These are phyloP conservation scores for Zaprionus bogoriensis DNA, from an alignment of 2,888 invertebrate genomes.

Conservation along the genomic window DNA sequence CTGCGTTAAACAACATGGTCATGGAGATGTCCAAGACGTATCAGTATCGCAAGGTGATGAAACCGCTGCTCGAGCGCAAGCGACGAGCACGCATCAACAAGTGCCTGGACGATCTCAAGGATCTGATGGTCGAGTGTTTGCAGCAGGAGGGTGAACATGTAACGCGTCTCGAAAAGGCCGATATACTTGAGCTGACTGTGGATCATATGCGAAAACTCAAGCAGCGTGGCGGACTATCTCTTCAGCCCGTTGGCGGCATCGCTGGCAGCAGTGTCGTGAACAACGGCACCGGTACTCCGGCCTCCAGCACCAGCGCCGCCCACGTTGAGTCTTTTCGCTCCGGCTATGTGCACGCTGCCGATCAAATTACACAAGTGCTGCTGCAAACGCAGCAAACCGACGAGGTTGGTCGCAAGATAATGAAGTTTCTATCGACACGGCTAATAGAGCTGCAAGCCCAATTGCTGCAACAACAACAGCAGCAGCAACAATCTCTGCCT, in stretches of 20 bases:
- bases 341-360: conserved; percentile 94
- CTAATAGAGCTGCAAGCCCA: conserved; percentile 85
- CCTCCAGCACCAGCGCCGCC: conserved; percentile 83
- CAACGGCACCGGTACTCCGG: conserved; percentile 8
- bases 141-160: conserved; percentile 95
- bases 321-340: conserved; percentile 93
- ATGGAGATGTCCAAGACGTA: conserved; percentile 91
- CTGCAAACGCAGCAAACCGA: conserved; percentile 87
- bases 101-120: conserved; percentile 94
- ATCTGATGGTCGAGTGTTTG: conserved; percentile 89
- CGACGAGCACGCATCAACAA: conserved; percentile 94
- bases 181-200: conserved; percentile 94
- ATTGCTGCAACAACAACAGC: conserved; percentile 66
- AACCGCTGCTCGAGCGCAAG: conserved; percentile 94
- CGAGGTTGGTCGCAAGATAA: conserved; percentile 85
- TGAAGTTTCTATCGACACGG: conserved; percentile 94
- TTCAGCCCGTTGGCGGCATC: conserved; percentile 52
- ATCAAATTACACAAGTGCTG: conserved; percentile 94
- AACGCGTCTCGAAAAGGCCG: conserved; percentile 94
- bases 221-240: conserved; percentile 89
- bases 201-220: conserved; percentile 91
- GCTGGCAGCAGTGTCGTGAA: conserved; percentile 5
- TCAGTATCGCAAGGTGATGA: conserved; percentile 97
- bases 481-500: conserved; percentile 43
- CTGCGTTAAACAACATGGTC: conserved; percentile 74